Evolutionary conservation across 2,888 invertebrate species (phyloP), one percentile per base, ranked within the genome.

Genomic region (Stenolophus ochropezus): DNA sequence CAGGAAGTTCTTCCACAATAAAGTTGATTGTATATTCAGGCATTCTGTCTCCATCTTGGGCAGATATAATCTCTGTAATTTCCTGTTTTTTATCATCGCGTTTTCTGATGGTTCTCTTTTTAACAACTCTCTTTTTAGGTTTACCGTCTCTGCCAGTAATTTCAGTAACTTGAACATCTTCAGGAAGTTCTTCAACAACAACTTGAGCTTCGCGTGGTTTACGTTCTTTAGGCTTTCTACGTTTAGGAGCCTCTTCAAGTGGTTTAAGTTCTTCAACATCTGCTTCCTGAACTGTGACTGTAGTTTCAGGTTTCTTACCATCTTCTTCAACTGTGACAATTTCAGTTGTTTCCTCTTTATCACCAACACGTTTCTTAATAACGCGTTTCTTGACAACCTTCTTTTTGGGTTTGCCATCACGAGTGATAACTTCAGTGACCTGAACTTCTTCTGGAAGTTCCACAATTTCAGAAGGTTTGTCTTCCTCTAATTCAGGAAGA

Each of bases 31-130:
- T 89, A 0, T 86, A 85, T 0, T 86, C 86, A 27, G 87, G 88
- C 86, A 87, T 85, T 85, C 88, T 89, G 58, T 90, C 89, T 80
- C 89, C 89, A 83, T 89, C 90, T 84, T 90, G 89, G 47, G 88
- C 85, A 0, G 87, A 88, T 6, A 87, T 86, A 85, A 90, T 90
- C 89, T 91, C 90, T 84, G 90, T 90, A 85, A 81, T 84, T 85
- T 85, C 85, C 85, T 85, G 87, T 81, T 86, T 87, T 3, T 85
- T 86, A 18, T 87, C 88, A 82, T 86, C 86, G 61, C 85, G 87
- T 83, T 87, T 89, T 58, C 84, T 86, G 18, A 86, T 83, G 4
- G 85, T 83, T 20, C 87, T 86, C 76, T 87, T 87, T 80, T 85
- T 86, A 8, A 83, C 79, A 8, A 83, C 78, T 42, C 74, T 83